Evolutionary conservation across 2,888 invertebrate genomes (phyloP).

Genomic region (Gymnoscelis rufifasciata): DNA sequence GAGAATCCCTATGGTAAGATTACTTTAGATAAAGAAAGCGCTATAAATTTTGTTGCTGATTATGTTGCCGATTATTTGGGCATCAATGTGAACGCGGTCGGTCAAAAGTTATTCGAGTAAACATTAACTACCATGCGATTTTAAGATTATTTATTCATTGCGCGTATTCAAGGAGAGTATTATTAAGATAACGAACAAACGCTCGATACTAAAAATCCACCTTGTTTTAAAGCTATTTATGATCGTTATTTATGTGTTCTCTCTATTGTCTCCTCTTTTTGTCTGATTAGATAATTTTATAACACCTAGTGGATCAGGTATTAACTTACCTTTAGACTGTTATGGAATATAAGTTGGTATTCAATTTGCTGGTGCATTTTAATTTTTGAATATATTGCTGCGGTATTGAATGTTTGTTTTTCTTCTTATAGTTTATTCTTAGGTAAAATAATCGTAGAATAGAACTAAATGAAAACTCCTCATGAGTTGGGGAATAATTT

Average conservation of each 20-base stretch:
- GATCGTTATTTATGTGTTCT: too few species aligned
- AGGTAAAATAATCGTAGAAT: too few species aligned
- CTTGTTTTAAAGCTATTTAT: neutral
- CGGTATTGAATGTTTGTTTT: too few species aligned
- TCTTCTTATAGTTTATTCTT: too few species aligned
- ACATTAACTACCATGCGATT: constrained; percentile 17
- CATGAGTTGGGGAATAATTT: constrained; percentile 23
- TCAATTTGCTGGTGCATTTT: neutral
- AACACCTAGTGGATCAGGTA: neutral
- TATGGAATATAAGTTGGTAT: neutral
- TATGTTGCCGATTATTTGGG: constrained; percentile 52
- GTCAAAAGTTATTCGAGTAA: constrained; percentile 41
- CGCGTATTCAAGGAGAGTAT: constrained; percentile 7
- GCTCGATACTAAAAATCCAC: neutral
- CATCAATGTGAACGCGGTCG: constrained; percentile 40
- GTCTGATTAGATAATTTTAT: too few species aligned
- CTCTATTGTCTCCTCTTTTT: too few species aligned
- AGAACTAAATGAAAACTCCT: neutral
- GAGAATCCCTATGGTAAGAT: constrained; percentile 82
- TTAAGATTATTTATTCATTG: constrained; percentile 20
- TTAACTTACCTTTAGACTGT: neutral
- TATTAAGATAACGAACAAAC: constrained; percentile 15
- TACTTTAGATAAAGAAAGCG: constrained; percentile 48
- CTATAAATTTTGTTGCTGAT: constrained; percentile 48
- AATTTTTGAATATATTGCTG: constrained; percentile 4